Base-by-base conservation (phyloP, 2,797 vertebrate genomes). In the Chelon auratus region DNA sequence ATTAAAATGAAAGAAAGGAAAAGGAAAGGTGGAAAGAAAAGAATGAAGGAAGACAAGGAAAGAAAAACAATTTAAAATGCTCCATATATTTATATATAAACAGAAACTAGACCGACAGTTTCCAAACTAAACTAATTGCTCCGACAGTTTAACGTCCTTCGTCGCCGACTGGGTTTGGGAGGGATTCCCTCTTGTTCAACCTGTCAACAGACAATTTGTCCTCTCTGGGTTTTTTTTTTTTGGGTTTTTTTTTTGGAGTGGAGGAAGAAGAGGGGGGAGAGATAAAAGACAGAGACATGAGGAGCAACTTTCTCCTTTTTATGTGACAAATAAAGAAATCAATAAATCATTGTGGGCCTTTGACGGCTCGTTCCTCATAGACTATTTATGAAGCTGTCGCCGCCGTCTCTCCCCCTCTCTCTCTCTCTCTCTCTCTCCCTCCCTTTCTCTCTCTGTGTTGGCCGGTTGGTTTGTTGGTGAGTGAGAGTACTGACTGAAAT, bases 241-340 rank as follows among this genome's bases (percentile, higher is more conserved):
- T n/a, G n/a, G n/a, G n/a, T n/a, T n/a, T n/a, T 50, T 78, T 75
- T 58, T 68, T 64, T 73, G 12, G n/a, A 33, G 52, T 20, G 53
- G 75, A 52, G 1, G 30, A 74, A 50, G 58, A 54, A 17, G 54
- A 26, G 33, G 12, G 24, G 18, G 67, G 24, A 68, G 65, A 73
- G 55, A 69, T 67, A 69, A 68, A 59, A 82, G 80, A 81, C 57
- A 63, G 61, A 76, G 65, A 78, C 63, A 50, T 5, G 62, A 70
- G 68, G 56, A 73, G 52, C 53, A 66, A 85, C 80, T 83, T 88
- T 86, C 78, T 7, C 68, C 68, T 87, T 91, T 94, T 93, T 89
- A 87, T 93, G 91, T 94, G 90, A 94, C 92, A 94, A 94, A 95
- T 93, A 91, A 92, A 93, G 87, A 92, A 93, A 94, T 94, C 93